phyloP scores from a whole-genome alignment of 2,797 vertebrate genomes.

The Cuniculus paca region DNA sequence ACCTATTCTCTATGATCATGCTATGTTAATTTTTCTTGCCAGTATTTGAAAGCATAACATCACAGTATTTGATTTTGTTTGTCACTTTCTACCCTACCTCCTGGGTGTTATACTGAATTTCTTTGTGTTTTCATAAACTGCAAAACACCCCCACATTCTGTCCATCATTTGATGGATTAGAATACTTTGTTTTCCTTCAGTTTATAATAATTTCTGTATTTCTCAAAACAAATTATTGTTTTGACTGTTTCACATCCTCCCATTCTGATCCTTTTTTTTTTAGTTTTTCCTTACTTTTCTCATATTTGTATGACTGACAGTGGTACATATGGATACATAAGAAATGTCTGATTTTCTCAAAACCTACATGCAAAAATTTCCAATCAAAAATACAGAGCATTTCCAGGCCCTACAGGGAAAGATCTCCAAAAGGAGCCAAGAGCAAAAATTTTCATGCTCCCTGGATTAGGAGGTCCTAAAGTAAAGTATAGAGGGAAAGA shows the following conservation, averaged over 20 bases:
- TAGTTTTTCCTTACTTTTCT: not conserved
- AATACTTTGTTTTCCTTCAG: slow-evolving; percentile 2
- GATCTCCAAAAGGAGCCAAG: not conserved
- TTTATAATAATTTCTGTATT: not conserved
- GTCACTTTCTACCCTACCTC: not conserved
- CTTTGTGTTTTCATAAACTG: slow-evolving; percentile 52
- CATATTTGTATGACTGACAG: not conserved
- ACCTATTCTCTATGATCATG: slow-evolving; percentile 74
- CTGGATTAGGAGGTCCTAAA: not conserved
- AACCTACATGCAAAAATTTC: not conserved
- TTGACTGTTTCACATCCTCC: not conserved
- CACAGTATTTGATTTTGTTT: slow-evolving; percentile 2
- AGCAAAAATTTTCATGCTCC: accelerated
- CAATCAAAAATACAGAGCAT: not conserved
- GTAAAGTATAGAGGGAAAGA: not conserved
- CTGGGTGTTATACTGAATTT: slow-evolving; percentile 4
- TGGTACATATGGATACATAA: not conserved
- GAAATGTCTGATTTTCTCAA: not conserved
- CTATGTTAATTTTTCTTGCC: slow-evolving; percentile 61
- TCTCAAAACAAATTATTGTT: not conserved
- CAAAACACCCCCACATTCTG: not conserved
- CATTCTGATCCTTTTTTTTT: too few relatives aligned
- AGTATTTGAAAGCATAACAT: slow-evolving; percentile 27
- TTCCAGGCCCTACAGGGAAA: not conserved
- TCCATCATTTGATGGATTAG: slow-evolving; percentile 3